These are phyloP conservation scores for Anthonomus grandis DNA, from an alignment of 1,140 invertebrate genomes.

Conservation along the genomic window DNA sequence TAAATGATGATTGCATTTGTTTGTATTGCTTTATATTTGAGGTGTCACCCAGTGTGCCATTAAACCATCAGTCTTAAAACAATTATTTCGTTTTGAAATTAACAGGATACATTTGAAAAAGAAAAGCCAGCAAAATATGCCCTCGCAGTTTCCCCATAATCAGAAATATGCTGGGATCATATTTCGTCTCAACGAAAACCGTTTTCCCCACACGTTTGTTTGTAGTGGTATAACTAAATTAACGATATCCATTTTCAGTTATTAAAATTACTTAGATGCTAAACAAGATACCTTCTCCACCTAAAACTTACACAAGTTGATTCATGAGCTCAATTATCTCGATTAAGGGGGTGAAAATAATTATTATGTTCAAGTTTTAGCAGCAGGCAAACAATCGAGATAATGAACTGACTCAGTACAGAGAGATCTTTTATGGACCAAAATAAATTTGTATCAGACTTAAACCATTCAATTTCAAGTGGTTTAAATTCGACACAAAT, in stretches of 20 bases:
- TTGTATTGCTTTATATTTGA: no score
- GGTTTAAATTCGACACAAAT: no score
- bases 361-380: slow-evolving; percentile 6
- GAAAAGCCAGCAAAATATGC: neutral
- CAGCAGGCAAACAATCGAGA: slow-evolving; percentile 26
- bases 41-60: no score
- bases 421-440: no score
- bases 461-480: neutral
- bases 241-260: no score
- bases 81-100: no score
- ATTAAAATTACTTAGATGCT: no score
- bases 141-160: neutral
- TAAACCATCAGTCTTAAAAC: no score
- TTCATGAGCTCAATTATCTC: slow-evolving; percentile 27
- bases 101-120: slow-evolving; percentile 3
- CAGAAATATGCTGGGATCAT: slow-evolving; percentile 18
- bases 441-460: neutral
- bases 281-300: slow-evolving; percentile 48
- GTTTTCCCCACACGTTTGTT: neutral
- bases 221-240: no score
- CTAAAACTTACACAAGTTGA: slow-evolving; percentile 47
- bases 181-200: neutral
- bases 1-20: no score
- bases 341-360: slow-evolving; percentile 5
- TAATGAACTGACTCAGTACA: slow-evolving; percentile 19